phyloP scores from a whole-genome alignment of 2,888 invertebrate species.

The Eristalis tenax region DNA sequence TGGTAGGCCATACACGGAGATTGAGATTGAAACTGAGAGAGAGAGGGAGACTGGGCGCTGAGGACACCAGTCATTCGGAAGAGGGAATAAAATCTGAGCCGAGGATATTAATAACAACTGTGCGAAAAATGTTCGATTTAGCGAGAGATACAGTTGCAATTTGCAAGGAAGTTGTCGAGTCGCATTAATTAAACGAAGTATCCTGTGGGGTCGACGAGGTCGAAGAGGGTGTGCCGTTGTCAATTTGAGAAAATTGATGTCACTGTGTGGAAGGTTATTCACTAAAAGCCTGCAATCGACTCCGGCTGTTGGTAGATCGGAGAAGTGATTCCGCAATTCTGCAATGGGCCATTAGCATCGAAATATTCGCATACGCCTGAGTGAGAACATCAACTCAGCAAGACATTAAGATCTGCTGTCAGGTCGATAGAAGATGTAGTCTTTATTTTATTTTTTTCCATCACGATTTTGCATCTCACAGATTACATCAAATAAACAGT shows the following conservation, averaged over 20 bases:
- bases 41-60: background rate
- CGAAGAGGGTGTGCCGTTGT: background rate
- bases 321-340: background rate
- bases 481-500: too few species aligned
- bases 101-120: constrained; percentile 63
- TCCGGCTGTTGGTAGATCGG: background rate
- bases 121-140: constrained; percentile 59
- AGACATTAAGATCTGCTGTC: too few species aligned
- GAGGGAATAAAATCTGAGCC: constrained; percentile 34
- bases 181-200: background rate
- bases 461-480: too few species aligned
- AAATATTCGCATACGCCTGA: background rate
- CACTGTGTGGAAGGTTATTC: background rate
- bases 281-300: background rate
- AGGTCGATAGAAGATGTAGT: too few species aligned
- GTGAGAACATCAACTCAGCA: too few species aligned
- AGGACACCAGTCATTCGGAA: constrained; percentile 11
- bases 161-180: background rate
- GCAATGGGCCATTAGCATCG: background rate
- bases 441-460: too few species aligned
- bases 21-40: background rate
- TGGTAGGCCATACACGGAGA: constrained; percentile 23
- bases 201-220: background rate
- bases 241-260: constrained; percentile 1
- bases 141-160: constrained; percentile 26